A percentile compares a stretch with the other conserved stretches of the same genome.
These are phyloP conservation scores for Aegotheles bennettii DNA, from an alignment of 2,113 vertebrate species.

Conservation along the genomic window DNA sequence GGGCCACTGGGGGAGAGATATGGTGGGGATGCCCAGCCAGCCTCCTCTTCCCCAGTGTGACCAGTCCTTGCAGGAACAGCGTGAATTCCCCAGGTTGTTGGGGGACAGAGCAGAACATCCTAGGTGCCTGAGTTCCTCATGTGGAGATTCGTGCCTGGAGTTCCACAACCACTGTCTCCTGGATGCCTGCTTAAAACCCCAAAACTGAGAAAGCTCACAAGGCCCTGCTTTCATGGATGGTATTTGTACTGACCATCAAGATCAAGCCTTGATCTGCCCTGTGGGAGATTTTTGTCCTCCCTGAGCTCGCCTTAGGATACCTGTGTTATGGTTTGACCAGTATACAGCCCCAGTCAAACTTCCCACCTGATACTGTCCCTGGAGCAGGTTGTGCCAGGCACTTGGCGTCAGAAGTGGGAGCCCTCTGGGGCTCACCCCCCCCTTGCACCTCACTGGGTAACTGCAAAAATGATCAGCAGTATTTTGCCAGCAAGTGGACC, in stretches of 20 bases:
- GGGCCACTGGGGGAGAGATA: not conserved
- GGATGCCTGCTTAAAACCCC: not conserved
- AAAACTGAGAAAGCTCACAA: not conserved
- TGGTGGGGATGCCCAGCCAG: not conserved
- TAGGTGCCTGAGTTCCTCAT: not conserved
- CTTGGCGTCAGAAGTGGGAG: not conserved
- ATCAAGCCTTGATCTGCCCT: not conserved
- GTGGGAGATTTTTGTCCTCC: not conserved
- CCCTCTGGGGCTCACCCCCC: not conserved
- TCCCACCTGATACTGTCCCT: not conserved
- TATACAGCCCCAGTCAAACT: not conserved
- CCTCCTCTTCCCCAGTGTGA: not conserved
- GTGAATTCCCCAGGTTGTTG: not conserved
- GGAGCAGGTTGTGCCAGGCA: not conserved
- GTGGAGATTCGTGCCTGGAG: not conserved
- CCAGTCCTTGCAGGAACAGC: not conserved
- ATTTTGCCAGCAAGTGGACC: not conserved
- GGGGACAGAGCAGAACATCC: not conserved
- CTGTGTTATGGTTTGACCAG: rapidly evolving
- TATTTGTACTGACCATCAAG: not conserved
- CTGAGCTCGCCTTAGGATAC: not conserved
- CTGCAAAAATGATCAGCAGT: not conserved
- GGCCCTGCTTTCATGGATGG: not conserved
- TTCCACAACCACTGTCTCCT: not conserved
- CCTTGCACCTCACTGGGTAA: not conserved